phyloP scores from a whole-genome alignment of 1,140 invertebrate species.

The Nebria ingens region DNA sequence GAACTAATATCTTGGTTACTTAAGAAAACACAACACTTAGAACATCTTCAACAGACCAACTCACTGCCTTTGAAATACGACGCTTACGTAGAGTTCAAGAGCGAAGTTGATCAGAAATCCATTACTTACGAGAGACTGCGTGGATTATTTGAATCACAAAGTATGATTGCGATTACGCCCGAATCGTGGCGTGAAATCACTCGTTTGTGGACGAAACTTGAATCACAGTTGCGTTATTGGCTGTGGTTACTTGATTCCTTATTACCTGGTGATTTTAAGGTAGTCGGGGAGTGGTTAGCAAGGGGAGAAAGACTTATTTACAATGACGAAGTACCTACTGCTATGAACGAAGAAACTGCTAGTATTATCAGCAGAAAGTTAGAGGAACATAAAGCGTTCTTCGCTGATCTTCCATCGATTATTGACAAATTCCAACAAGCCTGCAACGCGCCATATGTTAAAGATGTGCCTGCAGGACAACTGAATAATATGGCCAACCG shows the following conservation, averaged over 20 bases:
- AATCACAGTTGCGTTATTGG: conserved; percentile 71
- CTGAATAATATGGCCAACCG: conserved; percentile 67
- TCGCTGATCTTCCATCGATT: conserved; percentile 67
- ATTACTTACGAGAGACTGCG: conserved; percentile 59
- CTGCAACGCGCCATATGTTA: conserved; percentile 46
- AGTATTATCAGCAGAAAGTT: conserved; percentile 76
- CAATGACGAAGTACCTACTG: conserved; percentile 69
- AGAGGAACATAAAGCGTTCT: conserved; percentile 83
- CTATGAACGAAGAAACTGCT: conserved; percentile 77
- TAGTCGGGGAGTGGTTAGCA: conserved; percentile 81
- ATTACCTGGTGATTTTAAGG: conserved; percentile 71
- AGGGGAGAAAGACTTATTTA: conserved; percentile 73
- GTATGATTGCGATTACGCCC: conserved; percentile 63
- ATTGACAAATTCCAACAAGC: conserved; percentile 63
- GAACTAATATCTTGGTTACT: conserved; percentile 69
- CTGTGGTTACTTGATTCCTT: conserved; percentile 73
- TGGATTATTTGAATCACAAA: conserved; percentile 63
- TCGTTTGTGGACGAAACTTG: conserved; percentile 62
- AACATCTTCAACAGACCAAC: conserved; percentile 54
- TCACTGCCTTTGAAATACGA: conserved; percentile 52
- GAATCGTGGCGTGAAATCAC: conserved; percentile 72
- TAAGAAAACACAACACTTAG: conserved; percentile 59
- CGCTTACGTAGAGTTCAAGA: conserved; percentile 59
- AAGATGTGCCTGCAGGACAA: conserved; percentile 62
- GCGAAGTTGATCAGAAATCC: conserved; percentile 58